Evolutionary conservation across 2,888 invertebrate species (phyloP), one percentile per base, ranked within the genome.

Genomic region (Branchellion lobata): DNA sequence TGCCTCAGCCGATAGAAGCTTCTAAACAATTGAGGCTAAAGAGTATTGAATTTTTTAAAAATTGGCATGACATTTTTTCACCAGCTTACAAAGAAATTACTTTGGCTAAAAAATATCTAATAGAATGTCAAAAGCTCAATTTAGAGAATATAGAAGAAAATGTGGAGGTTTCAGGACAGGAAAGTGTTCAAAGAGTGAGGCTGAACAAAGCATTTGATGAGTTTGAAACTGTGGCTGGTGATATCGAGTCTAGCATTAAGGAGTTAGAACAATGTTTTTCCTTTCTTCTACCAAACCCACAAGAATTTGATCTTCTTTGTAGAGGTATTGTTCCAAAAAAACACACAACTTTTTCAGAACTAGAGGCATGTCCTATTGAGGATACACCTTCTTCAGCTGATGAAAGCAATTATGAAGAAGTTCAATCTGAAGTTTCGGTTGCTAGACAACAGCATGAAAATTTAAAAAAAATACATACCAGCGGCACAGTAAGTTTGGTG

Each of bases 1-100:
- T 77, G 8, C 77, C 77, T 24, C 33, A n/a, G 24, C 77, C 77
- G 8, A 18, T 34, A 18, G 11, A 21, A 18, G 31, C 65, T 65
- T 53, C 77, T 18, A 65, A 34, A 31, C 24, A 77, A 34, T 36
- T 77, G 34, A 77, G 34, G 29, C 24, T 34, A 3, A 33, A 77
- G n/a, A 57, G 34, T 29, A 61, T 65, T 36, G 29, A 57, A 31
- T 33, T 33, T 34, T 34, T 77, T 11, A 77, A 65, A 77, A 77
- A 65, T 14, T 77, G 77, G 77, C 61, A 77, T 65, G 34, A 65
- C 2, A 77, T 33, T n/a, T 77, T 61, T 77, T 53, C 57, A n/a
- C 18, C 14, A n/a, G 77, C 65, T 21, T 77, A 77, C 65, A 77
- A 65, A 65, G 27, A 61, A 61, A 29, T 77, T 3, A n/a, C 47